A percentile compares a stretch with the other conserved stretches of the same genome.
phyloP scores from a whole-genome alignment of 2,888 invertebrate species.

The Ophraella communa region DNA sequence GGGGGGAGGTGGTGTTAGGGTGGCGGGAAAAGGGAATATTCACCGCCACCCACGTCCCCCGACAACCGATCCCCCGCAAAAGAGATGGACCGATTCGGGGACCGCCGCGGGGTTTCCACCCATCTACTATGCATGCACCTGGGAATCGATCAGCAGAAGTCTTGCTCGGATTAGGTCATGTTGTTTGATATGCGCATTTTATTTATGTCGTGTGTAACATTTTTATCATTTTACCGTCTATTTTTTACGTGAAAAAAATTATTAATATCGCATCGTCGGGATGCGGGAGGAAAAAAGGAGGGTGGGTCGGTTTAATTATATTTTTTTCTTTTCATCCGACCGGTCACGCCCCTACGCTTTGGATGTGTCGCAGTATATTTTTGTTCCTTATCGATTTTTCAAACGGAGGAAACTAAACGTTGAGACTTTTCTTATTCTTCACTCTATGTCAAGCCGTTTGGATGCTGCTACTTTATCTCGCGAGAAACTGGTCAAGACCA shows the following conservation, averaged over 20 bases:
- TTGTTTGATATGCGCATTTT: constrained; percentile 45
- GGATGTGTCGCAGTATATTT: constrained; percentile 47
- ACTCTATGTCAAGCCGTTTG: constrained; percentile 16
- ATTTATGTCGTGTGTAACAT: constrained; percentile 24
- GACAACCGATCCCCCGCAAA: constrained; percentile 3
- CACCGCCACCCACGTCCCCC: constrained; percentile 23
- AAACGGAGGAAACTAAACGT: constrained; percentile 21
- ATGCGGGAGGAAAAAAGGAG: neutral
- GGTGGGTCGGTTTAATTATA: constrained; percentile 12
- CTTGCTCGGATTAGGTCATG: constrained; percentile 48
- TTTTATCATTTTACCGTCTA: neutral
- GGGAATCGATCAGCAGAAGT: constrained; percentile 48
- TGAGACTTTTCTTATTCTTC: constrained; percentile 17
- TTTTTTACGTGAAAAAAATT: neutral
- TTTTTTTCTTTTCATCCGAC: constrained; percentile 9
- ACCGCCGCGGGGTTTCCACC: constrained; percentile 28
- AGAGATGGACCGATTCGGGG: constrained; percentile 29
- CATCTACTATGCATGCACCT: constrained; percentile 49
- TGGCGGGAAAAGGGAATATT: constrained; percentile 14
- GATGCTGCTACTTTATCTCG: constrained; percentile 7
- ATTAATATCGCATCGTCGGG: neutral
- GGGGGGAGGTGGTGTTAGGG: constrained; percentile 38
- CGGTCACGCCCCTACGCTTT: constrained; percentile 38
- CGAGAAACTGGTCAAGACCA: too few species aligned
- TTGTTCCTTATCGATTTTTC: constrained; percentile 46